Evolutionary conservation across 2,888 invertebrate species (phyloP), one percentile per base, ranked within the genome.

Genomic region (Catocala sponsa): DNA sequence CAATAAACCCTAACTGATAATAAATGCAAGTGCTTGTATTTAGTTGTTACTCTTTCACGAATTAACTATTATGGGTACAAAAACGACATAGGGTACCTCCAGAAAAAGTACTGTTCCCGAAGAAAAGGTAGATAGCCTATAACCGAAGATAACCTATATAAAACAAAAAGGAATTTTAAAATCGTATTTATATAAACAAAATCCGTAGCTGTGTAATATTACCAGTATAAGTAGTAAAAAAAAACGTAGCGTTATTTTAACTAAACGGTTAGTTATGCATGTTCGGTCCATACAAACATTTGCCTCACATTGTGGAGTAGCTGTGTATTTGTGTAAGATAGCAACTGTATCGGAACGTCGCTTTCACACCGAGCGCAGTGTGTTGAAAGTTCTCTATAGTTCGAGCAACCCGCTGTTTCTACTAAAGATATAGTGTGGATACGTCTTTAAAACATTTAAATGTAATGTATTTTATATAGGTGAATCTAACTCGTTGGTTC

Each of bases 331-430:
- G 82, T 84, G 76, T 82, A 84, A 87, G 88, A 88, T 88, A 83
- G 83, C 82, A 83, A 83, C 84, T 84, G 85, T 91, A 92, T 92
- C 88, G 88, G 86, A 82, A 83, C 84, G 81, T 43, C 65, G 88
- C 84, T 84, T 88, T 88, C 89, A 88, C 87, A 84, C 86, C 78
- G 84, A 80, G 79, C 82, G 77, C 81, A 72, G 74, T 76, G 83
- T 78, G 84, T 76, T 74, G 84, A 89, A 91, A 92, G 86, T 91
- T 92, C 79, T 77, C 82, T 83, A 81, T 85, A 84, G 87, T 86
- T 87, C 80, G 84, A 84, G 78, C 83, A 75, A 55, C 47, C 70
- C 75, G 70, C 60, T 63, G 65, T 63, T 61, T 64, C 55, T 43
- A 43, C 42, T 59, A 74, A 5, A 4, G 52, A 51, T 0, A 33